Base-by-base conservation (phyloP, 2,113 vertebrate species). In the Hypomesus transpacificus region DNA sequence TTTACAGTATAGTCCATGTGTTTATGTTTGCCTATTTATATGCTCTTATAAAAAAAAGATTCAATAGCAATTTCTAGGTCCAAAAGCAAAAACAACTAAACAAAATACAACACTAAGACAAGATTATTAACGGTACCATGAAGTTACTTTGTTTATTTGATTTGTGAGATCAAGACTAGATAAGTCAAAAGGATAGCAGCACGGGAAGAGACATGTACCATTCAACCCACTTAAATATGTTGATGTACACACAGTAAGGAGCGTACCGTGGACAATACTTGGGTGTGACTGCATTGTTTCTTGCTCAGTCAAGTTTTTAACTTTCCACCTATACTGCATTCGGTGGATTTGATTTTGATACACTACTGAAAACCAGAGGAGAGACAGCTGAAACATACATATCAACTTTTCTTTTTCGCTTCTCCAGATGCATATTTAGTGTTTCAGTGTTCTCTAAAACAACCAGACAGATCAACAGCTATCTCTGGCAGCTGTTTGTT, bases 341-440 rank as follows among this genome's bases (percentile, higher is more conserved):
- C 31, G 7, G 39, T 46, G 14, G 9, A 59, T 24, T 22, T 59
- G 3, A 24, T 22, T 9, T 21, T 3, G 7, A 59, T 22, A 59
- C 14, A 14, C 22, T 14, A 14, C 57, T 22, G 3, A 24, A 59
- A 59, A 3, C 8, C 9, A 59, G 24, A 61, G 14, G 11, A 59
- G 14, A 61, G 24, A 6, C 24, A 61, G 22, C 21, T 16, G 59
- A 61, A 61, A 61, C 26, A 76, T 81, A 74, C 87, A 79, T 78
- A 28, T 78, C 77, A 77, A 86, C 68, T 70, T 87, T 83, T 77
- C 59, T 77, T 69, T 71, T 68, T 78, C 75, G 85, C 78, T 75
- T 76, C 54, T 71, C 66, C 75, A 74, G 70, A 75, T 70, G 68
- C 74, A 79, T 68, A 1, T 64, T 72, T 66, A 82, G 84, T 84